Conservation (phyloP, 2,888 invertebrate genomes). For the Idaea dimidiata region DNA sequence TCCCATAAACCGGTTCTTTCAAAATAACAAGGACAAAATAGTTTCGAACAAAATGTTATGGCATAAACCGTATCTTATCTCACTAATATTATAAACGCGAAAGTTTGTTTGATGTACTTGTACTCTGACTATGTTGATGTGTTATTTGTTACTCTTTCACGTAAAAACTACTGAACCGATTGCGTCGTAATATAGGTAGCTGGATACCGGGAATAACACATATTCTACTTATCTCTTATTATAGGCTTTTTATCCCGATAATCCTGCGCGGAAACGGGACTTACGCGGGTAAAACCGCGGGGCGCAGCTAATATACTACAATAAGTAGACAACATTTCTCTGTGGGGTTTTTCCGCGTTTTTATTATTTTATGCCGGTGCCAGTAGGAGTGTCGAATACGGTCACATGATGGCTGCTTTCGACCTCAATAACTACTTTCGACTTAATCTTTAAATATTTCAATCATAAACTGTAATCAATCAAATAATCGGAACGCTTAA, state of each 20-base stretch:
- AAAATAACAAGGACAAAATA: slow-evolving; percentile 24
- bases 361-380: slow-evolving; percentile 23
- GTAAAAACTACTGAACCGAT: no score
- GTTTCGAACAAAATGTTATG: slow-evolving; percentile 8
- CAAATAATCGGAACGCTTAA: slow-evolving; percentile 7
- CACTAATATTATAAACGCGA: no score
- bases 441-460: slow-evolving; percentile 14
- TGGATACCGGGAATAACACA: no score
- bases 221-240: no score
- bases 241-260: no score
- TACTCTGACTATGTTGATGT: no score
- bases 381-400: slow-evolving; percentile 13
- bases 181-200: no score
- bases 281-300: no score
- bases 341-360: slow-evolving; percentile 21
- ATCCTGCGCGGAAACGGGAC: no score
- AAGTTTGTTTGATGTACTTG: no score
- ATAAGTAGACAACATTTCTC: slow-evolving; percentile 26
- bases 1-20: slow-evolving; percentile 17
- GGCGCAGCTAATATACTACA: no score
- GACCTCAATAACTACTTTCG: slow-evolving; percentile 28
- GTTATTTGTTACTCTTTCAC: no score
- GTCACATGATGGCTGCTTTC: slow-evolving; percentile 19
- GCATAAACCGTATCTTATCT: slow-evolving; percentile 21
- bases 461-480: slow-evolving; percentile 16